These are phyloP conservation scores for Drosophila multiciliata DNA, from an alignment of 2,888 invertebrate species.

Conservation along the genomic window DNA sequence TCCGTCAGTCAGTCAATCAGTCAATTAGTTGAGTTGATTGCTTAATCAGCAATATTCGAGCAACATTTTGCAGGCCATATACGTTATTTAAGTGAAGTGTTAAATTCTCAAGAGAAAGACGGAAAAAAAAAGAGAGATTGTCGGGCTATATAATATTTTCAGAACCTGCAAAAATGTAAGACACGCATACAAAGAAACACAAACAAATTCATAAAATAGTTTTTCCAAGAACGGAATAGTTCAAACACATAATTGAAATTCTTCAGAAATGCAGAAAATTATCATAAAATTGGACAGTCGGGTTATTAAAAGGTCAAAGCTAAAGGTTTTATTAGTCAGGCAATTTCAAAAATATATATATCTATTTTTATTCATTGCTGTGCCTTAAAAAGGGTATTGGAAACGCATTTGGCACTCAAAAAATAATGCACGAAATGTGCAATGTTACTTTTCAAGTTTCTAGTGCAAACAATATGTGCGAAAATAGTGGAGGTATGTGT, in stretches of 20 bases:
- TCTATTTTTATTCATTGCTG: not conserved
- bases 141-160: not conserved
- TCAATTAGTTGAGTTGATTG: slow-evolving; percentile 14
- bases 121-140: not conserved
- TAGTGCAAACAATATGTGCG: slow-evolving; percentile 37
- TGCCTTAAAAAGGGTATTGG: not conserved
- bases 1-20: slow-evolving; percentile 21
- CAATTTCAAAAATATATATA: not conserved
- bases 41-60: not conserved
- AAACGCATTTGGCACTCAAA: slow-evolving; percentile 19
- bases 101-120: not conserved
- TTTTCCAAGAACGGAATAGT: not conserved
- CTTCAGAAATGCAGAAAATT: not conserved
- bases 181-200: not conserved
- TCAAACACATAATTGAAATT: not conserved
- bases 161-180: not conserved
- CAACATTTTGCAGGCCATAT: not conserved
- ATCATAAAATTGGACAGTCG: not conserved
- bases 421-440: slow-evolving; percentile 48
- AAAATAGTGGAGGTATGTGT: slow-evolving; percentile 14
- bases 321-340: not conserved
- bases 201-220: not conserved
- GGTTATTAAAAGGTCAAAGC: not conserved
- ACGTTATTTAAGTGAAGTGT: slow-evolving; percentile 8
- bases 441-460: slow-evolving; percentile 51